Base-by-base conservation (phyloP, 2,113 vertebrate species). In the Centropus bengalensis region DNA sequence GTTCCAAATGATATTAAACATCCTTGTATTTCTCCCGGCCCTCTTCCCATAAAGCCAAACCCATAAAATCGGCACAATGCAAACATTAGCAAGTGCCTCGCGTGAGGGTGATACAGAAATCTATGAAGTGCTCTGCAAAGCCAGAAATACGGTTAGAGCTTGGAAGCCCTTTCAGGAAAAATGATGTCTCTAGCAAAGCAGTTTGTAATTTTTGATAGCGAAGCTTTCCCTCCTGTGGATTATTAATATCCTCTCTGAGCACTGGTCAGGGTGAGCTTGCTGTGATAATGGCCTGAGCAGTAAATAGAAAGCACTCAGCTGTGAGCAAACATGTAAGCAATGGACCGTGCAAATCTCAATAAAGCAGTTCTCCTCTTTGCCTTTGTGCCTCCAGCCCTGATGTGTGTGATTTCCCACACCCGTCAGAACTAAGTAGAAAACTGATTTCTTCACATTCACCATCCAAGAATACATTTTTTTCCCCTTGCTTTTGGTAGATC, bases 91-190 rank as follows among this genome's bases (percentile, higher is more conserved):
- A 42, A 63, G 30, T 8, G 18, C 15, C 15, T 4, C 8, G 7
- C 14, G 2, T 4, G 36, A 54, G 38, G 42, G 44, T 32, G 86
- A 75, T 33, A 38, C 14, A 28, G 40, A 89, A 94, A 75, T n/a
- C 45, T 68, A 33, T 17, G 32, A 83, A 77, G 27, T 76, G 27
- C 28, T 91, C 77, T 52, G 19, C 6, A 3, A 85, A 91, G 49
- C 28, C 85, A 95, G 85, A 88, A 86, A 80, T 54, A 40, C 0
- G 0, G 47, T 45, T 79, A 59, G 51, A 77, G 80, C 44, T 69
- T 89, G 90, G 67, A 84, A 92, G n/a, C 52, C 52, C 19, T 80
- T 60, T 80, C 49, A 76, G 94, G 63, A 80, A 30, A 84, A 76
- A n/a, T 44, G 19, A 38, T 42, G 36, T 84, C n/a, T 58, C 59